These are phyloP conservation scores for Acrossocheilus fasciatus DNA, from an alignment of 2,797 vertebrate genomes.

Conservation along the genomic window DNA sequence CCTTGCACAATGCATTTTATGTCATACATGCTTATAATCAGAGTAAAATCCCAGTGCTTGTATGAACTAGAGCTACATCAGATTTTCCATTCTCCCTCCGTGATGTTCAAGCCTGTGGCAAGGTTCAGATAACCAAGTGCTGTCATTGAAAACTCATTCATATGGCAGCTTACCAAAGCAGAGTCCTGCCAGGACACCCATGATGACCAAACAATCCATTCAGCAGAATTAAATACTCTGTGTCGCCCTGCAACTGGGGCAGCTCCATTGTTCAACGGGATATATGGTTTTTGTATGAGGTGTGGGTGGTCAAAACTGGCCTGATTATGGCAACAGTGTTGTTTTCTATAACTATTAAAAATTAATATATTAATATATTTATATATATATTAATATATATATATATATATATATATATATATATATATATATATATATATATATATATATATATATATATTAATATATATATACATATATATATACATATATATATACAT, in stretches of 20 bases:
- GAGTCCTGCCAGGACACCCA: slow-evolving; percentile 50
- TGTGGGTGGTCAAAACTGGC: background rate
- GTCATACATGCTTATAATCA: slow-evolving; percentile 44
- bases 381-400: no score
- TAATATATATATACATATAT: no score
- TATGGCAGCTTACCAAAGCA: slow-evolving; percentile 67
- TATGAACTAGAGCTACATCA: slow-evolving; percentile 59
- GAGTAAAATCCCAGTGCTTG: slow-evolving; percentile 37
- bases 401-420: no score
- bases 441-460: no score
- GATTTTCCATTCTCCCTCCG: slow-evolving; percentile 71
- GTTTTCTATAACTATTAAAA: background rate
- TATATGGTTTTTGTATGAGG: background rate
- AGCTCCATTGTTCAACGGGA: background rate
- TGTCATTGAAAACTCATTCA: slow-evolving; percentile 57
- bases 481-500: no score
- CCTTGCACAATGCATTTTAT: slow-evolving; percentile 43
- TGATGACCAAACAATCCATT: slow-evolving; percentile 48
- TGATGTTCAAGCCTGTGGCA: slow-evolving; percentile 68
- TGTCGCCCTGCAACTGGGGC: slow-evolving; percentile 30
- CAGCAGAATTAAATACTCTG: slow-evolving; percentile 47
- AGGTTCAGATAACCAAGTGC: slow-evolving; percentile 53
- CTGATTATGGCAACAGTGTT: background rate
- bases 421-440: no score
- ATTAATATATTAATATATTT: no score